These are phyloP conservation scores for Copidosoma aretas DNA, from an alignment of 2,888 invertebrate genomes.

Conservation along the genomic window DNA sequence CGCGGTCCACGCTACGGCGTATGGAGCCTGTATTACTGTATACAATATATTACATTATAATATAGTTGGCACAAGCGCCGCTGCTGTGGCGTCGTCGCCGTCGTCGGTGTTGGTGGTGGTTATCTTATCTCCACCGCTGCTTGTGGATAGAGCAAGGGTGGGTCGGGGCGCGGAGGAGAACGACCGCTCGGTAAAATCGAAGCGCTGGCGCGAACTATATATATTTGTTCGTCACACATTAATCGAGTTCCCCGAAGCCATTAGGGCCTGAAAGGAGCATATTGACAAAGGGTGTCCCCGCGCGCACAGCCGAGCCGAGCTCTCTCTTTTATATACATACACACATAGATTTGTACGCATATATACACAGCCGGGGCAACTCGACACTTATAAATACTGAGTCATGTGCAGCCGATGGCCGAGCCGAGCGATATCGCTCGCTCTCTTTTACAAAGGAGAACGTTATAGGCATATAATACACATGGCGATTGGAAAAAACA, in stretches of 20 bases:
- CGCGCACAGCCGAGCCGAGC: not conserved
- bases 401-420: not conserved
- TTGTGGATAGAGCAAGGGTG: not conserved
- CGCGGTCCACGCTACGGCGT: no score
- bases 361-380: constrained; percentile 8
- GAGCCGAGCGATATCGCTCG: constrained; percentile 3
- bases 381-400: constrained; percentile 29
- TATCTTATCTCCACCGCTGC: no score
- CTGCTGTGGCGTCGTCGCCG: no score
- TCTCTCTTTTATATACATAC: no score
- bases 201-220: not conserved
- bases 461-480: no score
- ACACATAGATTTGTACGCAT: no score
- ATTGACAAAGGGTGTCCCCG: constrained; percentile 3
- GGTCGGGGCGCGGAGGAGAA: not conserved
- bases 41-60: no score
- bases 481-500: no score
- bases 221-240: not conserved
- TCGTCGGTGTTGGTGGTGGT: no score
- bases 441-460: no score
- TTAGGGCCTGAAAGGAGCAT: constrained; percentile 7
- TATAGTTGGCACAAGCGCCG: no score
- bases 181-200: not conserved
- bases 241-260: constrained; percentile 23
- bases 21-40: no score